These are phyloP conservation scores for Ailuropoda melanoleuca DNA, from an alignment of 2,113 vertebrate genomes.

Conservation along the genomic window DNA sequence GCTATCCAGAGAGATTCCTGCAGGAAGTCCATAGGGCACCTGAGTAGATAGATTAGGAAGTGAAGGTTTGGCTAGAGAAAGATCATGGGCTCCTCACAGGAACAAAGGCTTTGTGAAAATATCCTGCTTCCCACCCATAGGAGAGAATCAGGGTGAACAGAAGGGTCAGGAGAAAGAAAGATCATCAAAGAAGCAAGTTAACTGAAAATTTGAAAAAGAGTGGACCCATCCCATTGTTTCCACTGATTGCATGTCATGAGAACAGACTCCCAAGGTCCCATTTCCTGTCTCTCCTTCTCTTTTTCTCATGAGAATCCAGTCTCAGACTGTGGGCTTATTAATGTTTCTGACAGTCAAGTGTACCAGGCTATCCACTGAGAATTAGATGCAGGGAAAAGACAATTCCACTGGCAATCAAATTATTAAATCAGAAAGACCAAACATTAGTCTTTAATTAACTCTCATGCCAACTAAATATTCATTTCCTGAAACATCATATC, in stretches of 20 bases:
- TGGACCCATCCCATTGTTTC: conserved; percentile 83
- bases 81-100: conserved; percentile 66
- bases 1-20: background rate
- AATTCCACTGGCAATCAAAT: background rate
- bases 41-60: background rate
- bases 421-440: background rate
- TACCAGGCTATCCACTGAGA: conserved; percentile 55
- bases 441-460: background rate
- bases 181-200: conserved; percentile 83
- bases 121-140: conserved; percentile 83
- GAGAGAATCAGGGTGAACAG: conserved; percentile 75
- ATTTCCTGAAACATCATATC: background rate
- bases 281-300: conserved; percentile 82
- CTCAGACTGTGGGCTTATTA: conserved; percentile 36
- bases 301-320: conserved; percentile 87
- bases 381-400: conserved; percentile 40
- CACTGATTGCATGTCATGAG: conserved; percentile 80
- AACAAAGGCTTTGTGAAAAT: conserved; percentile 79
- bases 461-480: background rate
- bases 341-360: conserved; percentile 67
- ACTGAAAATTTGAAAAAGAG: conserved; percentile 78
- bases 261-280: conserved; percentile 81
- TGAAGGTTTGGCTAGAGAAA: conserved; percentile 66
- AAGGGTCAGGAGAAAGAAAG: conserved; percentile 78
- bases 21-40: background rate